phyloP scores from a whole-genome alignment of 2,113 vertebrate species.

The Antigone vipio region DNA sequence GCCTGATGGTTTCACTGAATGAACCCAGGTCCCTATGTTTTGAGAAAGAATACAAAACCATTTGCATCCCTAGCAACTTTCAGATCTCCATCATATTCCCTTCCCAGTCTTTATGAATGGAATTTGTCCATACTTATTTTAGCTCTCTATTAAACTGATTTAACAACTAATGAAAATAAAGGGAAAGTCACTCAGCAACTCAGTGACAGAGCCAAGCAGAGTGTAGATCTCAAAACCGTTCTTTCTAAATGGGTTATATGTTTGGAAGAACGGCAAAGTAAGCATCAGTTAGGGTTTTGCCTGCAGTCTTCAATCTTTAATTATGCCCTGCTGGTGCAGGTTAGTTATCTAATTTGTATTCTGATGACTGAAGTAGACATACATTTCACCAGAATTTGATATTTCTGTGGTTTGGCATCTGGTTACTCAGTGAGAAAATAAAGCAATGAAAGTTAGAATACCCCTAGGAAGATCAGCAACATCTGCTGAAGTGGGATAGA shows the following conservation, averaged over 20 bases:
- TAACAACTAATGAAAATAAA: neutral
- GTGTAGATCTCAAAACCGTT: neutral
- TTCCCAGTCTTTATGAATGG: neutral
- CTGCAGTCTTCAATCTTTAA: neutral
- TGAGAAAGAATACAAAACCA: neutral
- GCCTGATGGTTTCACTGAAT: neutral
- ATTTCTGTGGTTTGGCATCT: constrained; percentile 40
- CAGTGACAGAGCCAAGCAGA: neutral
- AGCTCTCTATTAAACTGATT: neutral
- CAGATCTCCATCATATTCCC: neutral
- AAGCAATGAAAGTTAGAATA: constrained; percentile 38
- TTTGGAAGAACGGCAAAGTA: neutral
- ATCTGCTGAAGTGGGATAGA: constrained; percentile 47
- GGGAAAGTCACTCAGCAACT: neutral
- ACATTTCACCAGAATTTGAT: constrained; percentile 21
- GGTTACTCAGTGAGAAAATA: constrained; percentile 48
- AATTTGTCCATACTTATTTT: neutral
- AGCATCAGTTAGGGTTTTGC: neutral
- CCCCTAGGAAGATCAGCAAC: constrained; percentile 20
- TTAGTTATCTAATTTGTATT: constrained; percentile 19
- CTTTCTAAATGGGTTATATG: neutral
- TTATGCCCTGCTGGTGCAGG: neutral
- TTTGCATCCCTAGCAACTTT: neutral
- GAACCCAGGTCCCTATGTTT: neutral
- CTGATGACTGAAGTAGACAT: neutral